Conservation (phyloP, 1,140 invertebrate genomes). For the Globodera rostochiensis region DNA sequence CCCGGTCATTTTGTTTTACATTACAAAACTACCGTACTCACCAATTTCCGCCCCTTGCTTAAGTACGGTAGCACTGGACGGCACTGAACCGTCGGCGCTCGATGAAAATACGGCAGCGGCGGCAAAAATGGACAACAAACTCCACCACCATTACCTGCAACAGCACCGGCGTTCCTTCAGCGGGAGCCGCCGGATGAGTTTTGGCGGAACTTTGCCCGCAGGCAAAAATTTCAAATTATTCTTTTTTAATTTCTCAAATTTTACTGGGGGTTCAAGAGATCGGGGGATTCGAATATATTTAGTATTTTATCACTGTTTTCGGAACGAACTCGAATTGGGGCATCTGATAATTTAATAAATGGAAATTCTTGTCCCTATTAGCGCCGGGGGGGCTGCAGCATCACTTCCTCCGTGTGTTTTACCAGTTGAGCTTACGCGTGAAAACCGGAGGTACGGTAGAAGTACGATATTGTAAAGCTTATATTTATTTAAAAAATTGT, state of each 20-base stretch:
- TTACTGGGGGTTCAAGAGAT: too few species aligned
- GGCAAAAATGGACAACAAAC: neutral
- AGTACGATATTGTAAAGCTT: neutral
- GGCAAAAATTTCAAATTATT: too few species aligned
- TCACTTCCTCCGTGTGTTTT: constrained; percentile 36
- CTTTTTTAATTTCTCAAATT: too few species aligned
- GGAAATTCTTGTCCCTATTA: neutral
- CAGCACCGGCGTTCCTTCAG: constrained; percentile 31
- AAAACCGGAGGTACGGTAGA: constrained; percentile 32
- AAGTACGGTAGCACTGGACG: constrained; percentile 32
- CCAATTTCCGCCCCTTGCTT: neutral
- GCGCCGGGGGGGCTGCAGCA: neutral
- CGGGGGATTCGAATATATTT: too few species aligned
- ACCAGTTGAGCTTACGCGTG: constrained; percentile 35
- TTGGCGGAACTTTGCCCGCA: constrained; percentile 12
- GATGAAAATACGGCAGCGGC: neutral
- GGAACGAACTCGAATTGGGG: too few species aligned
- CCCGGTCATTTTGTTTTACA: constrained; percentile 25
- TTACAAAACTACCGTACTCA: constrained; percentile 1
- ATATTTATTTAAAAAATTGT: constrained; percentile 16
- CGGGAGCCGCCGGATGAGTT: constrained; percentile 35
- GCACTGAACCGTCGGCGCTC: constrained; percentile 14
- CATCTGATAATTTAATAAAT: neutral
- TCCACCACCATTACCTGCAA: neutral
- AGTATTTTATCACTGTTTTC: too few species aligned